Evolutionary conservation across 2,113 vertebrate species (phyloP).

Genomic region (Nerophis ophidion): DNA sequence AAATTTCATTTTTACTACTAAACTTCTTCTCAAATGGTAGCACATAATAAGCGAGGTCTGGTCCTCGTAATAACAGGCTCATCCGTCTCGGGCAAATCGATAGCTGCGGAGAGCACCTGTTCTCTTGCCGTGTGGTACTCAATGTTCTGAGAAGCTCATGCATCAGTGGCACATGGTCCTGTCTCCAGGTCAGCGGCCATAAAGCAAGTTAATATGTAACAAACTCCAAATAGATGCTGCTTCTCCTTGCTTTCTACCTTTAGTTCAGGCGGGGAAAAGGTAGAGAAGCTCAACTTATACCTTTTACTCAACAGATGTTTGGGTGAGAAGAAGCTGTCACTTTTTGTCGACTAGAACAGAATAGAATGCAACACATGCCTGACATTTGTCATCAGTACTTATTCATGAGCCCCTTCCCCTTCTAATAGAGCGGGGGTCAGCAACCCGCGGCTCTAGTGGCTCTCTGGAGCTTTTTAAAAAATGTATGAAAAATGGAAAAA

Average conservation of each 20-base stretch:
- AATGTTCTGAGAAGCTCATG: slow-evolving; percentile 58
- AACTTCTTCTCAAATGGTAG: too few species aligned
- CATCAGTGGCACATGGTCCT: slow-evolving; percentile 60
- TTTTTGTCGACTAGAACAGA: too few species aligned
- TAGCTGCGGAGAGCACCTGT: slow-evolving; percentile 40
- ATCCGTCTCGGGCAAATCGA: slow-evolving; percentile 31
- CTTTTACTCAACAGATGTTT: too few species aligned
- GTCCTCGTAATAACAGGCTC: slow-evolving; percentile 11
- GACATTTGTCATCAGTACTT: slow-evolving; percentile 41
- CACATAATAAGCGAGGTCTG: background rate
- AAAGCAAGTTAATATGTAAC: slow-evolving; percentile 76
- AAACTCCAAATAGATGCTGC: slow-evolving; percentile 60
- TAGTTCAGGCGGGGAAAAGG: background rate
- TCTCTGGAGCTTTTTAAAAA: too few species aligned
- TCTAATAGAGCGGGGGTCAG: slow-evolving; percentile 58
- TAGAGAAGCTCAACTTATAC: background rate
- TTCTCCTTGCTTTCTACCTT: slow-evolving; percentile 17
- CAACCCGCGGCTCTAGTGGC: too few species aligned
- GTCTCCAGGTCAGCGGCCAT: slow-evolving; percentile 64
- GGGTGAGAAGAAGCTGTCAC: too few species aligned
- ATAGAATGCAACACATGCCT: too few species aligned
- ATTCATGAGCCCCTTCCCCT: too few species aligned
- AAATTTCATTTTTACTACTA: too few species aligned
- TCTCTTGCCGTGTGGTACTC: slow-evolving; percentile 48
- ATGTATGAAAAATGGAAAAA: too few species aligned